These are phyloP conservation scores for Patella depressa DNA, from an alignment of 2,888 invertebrate species.

Conservation along the genomic window DNA sequence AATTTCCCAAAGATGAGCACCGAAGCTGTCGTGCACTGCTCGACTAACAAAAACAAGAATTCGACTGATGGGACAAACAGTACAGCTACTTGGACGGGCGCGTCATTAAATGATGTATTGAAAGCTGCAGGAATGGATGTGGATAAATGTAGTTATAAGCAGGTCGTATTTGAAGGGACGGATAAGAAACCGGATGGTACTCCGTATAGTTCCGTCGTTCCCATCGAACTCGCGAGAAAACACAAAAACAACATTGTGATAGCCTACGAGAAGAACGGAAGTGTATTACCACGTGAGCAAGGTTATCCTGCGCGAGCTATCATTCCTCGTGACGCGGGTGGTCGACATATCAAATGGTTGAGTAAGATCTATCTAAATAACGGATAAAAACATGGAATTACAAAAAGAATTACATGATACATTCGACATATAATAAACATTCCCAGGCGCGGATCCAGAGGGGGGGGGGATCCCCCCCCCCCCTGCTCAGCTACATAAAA, in stretches of 20 bases:
- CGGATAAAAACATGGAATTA: slow-evolving; percentile 80
- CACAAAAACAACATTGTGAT: slow-evolving; percentile 84
- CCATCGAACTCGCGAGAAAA: slow-evolving; percentile 84
- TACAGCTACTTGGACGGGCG: slow-evolving; percentile 79
- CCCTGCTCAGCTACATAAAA: too few relatives aligned
- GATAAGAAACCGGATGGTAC: slow-evolving; percentile 88
- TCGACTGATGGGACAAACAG: slow-evolving; percentile 92
- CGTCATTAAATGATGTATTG: slow-evolving; percentile 69
- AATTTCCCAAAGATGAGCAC: slow-evolving; percentile 81
- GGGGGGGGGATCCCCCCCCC: too few relatives aligned
- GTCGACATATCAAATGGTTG: slow-evolving; percentile 97
- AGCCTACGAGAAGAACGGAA: slow-evolving; percentile 96
- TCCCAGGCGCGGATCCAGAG: too few relatives aligned
- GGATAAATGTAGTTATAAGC: slow-evolving; percentile 63
- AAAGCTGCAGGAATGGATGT: slow-evolving; percentile 68
- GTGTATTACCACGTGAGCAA: slow-evolving; percentile 87
- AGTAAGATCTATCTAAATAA: slow-evolving; percentile 83
- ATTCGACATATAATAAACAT: too few relatives aligned
- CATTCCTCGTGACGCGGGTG: slow-evolving; percentile 94
- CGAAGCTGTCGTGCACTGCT: slow-evolving; percentile 92
- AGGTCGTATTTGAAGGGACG: slow-evolving; percentile 72
- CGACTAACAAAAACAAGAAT: slow-evolving; percentile 82
- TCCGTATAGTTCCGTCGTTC: slow-evolving; percentile 89
- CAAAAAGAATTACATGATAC: too few relatives aligned
- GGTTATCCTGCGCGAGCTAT: slow-evolving; percentile 90